Base-by-base conservation (phyloP, 2,113 vertebrate species). In the Manacus vitellinus region DNA sequence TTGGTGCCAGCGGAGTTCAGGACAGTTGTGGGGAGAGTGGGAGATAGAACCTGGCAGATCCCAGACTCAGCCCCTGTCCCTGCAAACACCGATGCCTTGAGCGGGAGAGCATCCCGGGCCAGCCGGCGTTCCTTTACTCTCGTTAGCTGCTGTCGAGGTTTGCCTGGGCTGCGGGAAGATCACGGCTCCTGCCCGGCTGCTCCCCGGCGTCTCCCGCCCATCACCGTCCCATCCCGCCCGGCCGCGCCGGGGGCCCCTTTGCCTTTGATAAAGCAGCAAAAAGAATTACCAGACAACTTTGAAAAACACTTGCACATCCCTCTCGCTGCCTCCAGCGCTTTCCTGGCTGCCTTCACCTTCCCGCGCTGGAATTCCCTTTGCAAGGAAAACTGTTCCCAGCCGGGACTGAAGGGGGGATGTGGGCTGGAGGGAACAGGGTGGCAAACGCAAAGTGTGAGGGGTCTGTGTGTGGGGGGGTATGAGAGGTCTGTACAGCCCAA, bases 221-320 rank as follows among this genome's bases (percentile, higher is more conserved):
- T 18, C n/a, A 7, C 28, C 1, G 1, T 20, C 77, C 92, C 31
- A 0, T 37, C 84, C 39, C 56, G 14, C 12, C 55, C 20, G 3
- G 15, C 20, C 4, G 0, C 17, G 0, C 0, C 2, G 33, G 54
- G 49, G 28, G 1, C 88, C 33, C 54, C 23, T 33, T 28, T 47
- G 15, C 52, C 31, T 91, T 28, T 72, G 46, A 43, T 58, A 44
- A 43, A 49, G 35, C 82, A 61, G 72, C 9, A 17, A 59, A 83
- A 87, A 41, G 10, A 68, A 85, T 46, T 31, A 8, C 9, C 55
- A 8, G 78, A 77, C 14, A 91, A 96, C 94, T 97, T 97, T 66
- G 9, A 46, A 47, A 58, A 75, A 47, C 90, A 86, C 79, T 54
- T 5, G 22, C 77, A 75, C 74, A 84, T 24, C 10, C 58, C n/a